Percentiles rank a stretch among this genome's conserved stretches.
phyloP scores from a whole-genome alignment of 2,113 vertebrate genomes.

The Vanacampus margaritifer region DNA sequence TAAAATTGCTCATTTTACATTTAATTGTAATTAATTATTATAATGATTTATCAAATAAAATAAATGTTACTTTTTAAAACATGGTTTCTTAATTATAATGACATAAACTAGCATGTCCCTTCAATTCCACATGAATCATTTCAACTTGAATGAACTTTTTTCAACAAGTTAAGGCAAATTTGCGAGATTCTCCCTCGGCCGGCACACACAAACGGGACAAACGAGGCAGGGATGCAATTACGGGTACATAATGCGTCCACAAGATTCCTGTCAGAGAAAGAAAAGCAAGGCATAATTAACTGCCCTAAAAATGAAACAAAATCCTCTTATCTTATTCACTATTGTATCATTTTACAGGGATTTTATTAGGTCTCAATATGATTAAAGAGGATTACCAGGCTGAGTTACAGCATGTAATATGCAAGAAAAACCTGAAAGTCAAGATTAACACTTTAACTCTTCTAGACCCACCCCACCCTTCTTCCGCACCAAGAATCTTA shows the following conservation, averaged over 20 bases:
- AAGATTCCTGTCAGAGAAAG: no score
- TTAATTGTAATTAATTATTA: no score
- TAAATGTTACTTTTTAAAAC: no score
- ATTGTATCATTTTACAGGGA: neutral
- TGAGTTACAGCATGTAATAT: neutral
- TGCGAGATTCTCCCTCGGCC: constrained; percentile 8
- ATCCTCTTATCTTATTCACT: neutral
- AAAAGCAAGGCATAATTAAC: neutral
- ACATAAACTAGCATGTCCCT: neutral
- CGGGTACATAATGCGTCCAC: neutral
- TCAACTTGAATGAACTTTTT: neutral
- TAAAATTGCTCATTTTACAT: neutral
- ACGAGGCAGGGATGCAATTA: constrained; percentile 28
- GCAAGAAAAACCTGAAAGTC: neutral
- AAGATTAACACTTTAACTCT: neutral
- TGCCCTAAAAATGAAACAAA: neutral
- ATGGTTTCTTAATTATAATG: no score
- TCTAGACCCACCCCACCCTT: no score
- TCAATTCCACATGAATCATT: neutral
- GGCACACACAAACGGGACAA: constrained; percentile 31
- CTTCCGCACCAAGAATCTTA: no score
- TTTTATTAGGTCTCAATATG: neutral
- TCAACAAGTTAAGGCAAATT: neutral
- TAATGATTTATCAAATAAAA: no score
- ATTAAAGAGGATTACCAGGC: neutral